These are phyloP conservation scores for Helostoma temminkii DNA, from an alignment of 2,797 vertebrate species.

Conservation along the genomic window DNA sequence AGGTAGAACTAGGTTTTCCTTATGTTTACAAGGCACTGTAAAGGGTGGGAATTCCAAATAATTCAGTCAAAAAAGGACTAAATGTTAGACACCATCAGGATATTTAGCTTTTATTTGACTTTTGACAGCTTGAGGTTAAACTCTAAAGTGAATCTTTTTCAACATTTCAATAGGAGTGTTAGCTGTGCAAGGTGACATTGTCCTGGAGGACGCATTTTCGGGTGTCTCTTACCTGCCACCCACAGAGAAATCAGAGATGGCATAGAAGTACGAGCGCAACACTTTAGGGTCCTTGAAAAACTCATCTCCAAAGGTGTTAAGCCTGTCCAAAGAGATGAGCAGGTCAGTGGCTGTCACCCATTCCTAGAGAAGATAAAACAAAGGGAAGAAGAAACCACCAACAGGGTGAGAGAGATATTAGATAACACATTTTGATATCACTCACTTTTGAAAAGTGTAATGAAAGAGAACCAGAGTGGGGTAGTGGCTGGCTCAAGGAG, in stretches of 20 bases:
- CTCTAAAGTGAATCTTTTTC: neutral
- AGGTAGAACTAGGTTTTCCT: slow-evolving; percentile 2
- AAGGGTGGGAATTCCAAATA: no score
- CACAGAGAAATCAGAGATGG: slow-evolving; percentile 94
- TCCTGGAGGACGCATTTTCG: slow-evolving; percentile 1
- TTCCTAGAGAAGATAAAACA: slow-evolving; percentile 83
- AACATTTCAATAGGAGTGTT: slow-evolving; percentile 10
- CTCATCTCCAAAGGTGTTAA: slow-evolving; percentile 96
- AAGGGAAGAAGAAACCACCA: slow-evolving; percentile 20
- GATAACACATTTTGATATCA: slow-evolving; percentile 55
- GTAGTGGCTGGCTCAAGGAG: slow-evolving; percentile 20
- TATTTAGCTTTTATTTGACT: neutral
- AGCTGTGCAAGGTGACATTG: slow-evolving; percentile 1
- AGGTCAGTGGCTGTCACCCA: slow-evolving; percentile 96
- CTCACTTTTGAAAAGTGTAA: slow-evolving; percentile 75
- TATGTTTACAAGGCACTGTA: neutral
- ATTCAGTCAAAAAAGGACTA: neutral
- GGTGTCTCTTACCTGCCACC: slow-evolving; percentile 90
- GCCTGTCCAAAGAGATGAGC: slow-evolving; percentile 92
- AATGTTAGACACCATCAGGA: neutral
- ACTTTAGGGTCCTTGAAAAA: slow-evolving; percentile 95
- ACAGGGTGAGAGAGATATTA: slow-evolving; percentile 21
- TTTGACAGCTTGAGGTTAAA: slow-evolving; percentile 14
- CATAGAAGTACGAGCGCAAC: slow-evolving; percentile 93
- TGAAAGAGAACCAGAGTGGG: slow-evolving; percentile 2